These are phyloP conservation scores for Drosophila sordidapex DNA, from an alignment of 2,888 invertebrate species.

Conservation along the genomic window DNA sequence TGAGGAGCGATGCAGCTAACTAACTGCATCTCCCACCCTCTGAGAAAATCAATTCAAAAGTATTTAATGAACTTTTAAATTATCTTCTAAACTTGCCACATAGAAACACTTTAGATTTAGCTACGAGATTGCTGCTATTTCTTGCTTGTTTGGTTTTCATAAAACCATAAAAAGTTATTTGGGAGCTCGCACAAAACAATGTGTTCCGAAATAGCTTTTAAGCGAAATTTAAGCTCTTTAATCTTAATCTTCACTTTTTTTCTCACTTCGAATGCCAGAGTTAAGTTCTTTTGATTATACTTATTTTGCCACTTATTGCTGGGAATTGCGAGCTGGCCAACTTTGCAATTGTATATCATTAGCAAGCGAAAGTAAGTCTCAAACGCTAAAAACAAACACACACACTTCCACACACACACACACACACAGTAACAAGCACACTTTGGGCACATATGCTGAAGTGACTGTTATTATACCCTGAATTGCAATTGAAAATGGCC, in stretches of 20 bases:
- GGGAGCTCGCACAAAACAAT: background rate
- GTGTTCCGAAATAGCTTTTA: background rate
- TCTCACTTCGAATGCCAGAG: background rate
- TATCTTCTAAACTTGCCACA: background rate
- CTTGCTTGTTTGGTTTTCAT: background rate
- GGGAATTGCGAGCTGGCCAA: slow-evolving; percentile 29
- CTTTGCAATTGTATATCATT: slow-evolving; percentile 55
- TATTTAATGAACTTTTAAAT: background rate
- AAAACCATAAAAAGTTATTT: background rate
- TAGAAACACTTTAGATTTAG: background rate
- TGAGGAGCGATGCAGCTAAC: background rate
- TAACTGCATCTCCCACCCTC: background rate
- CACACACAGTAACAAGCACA: slow-evolving; percentile 8
- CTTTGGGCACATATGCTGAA: slow-evolving; percentile 48
- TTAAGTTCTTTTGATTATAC: slow-evolving; percentile 18
- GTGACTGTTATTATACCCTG: slow-evolving; percentile 12
- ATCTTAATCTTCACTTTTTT: background rate
- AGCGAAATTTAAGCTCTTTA: background rate
- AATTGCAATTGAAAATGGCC: background rate
- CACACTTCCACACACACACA: slow-evolving; percentile 10
- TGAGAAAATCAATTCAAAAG: background rate
- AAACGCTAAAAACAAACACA: slow-evolving; percentile 53
- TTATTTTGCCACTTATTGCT: slow-evolving; percentile 39
- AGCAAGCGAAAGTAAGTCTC: slow-evolving; percentile 28
- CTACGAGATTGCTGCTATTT: background rate